phyloP scores from a whole-genome alignment of 2,888 invertebrate genomes.

The Erebia aethiops region DNA sequence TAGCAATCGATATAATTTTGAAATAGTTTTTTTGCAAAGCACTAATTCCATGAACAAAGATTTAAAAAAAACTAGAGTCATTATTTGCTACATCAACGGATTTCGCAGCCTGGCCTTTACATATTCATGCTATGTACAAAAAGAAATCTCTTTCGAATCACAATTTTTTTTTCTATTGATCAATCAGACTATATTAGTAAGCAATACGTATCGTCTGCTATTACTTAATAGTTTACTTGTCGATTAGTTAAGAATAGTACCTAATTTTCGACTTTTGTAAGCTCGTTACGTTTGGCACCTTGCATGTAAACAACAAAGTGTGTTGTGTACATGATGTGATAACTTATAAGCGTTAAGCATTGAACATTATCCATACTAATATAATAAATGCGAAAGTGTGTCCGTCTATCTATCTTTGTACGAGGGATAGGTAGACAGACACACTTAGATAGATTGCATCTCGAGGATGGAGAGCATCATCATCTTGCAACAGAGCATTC shows the following conservation, averaged over 20 bases:
- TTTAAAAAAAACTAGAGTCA: neutral
- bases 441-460: no score
- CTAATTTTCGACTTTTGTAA: slow-evolving; percentile 1
- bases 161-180: neutral
- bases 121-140: neutral
- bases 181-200: neutral
- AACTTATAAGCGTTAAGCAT: neutral
- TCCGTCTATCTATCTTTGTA: no score
- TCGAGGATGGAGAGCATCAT: no score
- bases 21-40: neutral
- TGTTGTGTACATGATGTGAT: slow-evolving; percentile 3
- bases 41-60: neutral
- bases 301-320: slow-evolving; percentile 5
- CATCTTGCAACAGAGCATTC: no score
- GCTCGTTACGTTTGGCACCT: neutral
- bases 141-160: slow-evolving; percentile 10
- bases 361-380: neutral
- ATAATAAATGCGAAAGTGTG: no score
- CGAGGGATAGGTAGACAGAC: no score
- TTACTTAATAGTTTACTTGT: neutral
- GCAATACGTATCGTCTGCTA: neutral
- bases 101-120: slow-evolving; percentile 1
- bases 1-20: no score
- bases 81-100: neutral
- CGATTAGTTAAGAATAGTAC: neutral